Base-by-base conservation (phyloP, 2,113 vertebrate genomes). In the Pyrgilauda ruficollis region DNA sequence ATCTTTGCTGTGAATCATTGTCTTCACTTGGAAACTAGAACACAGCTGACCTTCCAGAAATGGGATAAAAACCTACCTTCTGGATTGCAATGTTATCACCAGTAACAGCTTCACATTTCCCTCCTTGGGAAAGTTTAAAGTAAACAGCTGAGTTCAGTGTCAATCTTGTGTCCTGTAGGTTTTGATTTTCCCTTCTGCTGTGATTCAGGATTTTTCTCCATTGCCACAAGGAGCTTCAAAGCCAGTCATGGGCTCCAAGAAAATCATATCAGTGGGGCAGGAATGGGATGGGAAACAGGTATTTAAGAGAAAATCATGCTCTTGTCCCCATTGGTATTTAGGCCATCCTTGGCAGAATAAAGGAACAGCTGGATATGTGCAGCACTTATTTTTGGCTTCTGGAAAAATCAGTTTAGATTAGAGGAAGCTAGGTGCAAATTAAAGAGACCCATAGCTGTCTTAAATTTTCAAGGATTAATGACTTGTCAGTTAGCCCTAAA, bases 381-480 rank as follows among this genome's bases (percentile, higher is more conserved):
- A 82, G 78, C 50, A 73, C 77, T 63, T 96, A 89, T 94, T 95
- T 94, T 56, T 79, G 80, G 49, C 46, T 88, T 69, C 41, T 79
- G 69, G 37, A 91, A 87, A 90, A 95, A 86, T 93, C 24, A 83
- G 77, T 93, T 92, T 66, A 67, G 59, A 80, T 93, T 92, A 92
- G 64, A 80, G 43, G 64, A 61, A 86, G 43, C 16, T 84, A 77
- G 64, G 75, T 94, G 86, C 63, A 92, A 95, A 90, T 90, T 90
- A 88, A 53, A 87, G 75, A 84, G 72, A 69, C 55, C 72, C 78
- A 74, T 62, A 80, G 35, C 39, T 50, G 19, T 35, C 35, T 53
- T 56, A 80, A 83, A 58, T 92, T 80, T 94, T 67, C 0, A 0
- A 74, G 86, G 64, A 81, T 70, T 74, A 81, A 84, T 80, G 56